Evolutionary conservation across 2,113 vertebrate genomes (phyloP).

Genomic region (Bos javanicus): DNA sequence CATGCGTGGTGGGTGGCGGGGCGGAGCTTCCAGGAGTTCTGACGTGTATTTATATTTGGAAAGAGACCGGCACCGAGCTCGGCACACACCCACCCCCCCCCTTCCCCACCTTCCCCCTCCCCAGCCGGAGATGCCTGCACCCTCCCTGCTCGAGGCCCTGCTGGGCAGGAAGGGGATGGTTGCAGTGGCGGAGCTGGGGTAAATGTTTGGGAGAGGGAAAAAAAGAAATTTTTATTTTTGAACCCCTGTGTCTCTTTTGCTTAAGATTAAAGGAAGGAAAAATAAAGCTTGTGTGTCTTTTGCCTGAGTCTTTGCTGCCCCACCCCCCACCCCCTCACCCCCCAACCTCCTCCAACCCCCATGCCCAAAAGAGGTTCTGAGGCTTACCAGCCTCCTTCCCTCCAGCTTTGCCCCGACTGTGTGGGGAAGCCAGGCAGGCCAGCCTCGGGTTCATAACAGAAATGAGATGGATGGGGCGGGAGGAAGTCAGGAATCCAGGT

Average conservation of each 20-base stretch:
- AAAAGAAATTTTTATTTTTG: slow-evolving; percentile 75
- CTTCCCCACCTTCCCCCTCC: slow-evolving; percentile 9
- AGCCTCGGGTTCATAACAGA: background rate
- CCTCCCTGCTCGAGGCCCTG: slow-evolving; percentile 40
- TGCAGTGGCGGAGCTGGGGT: background rate
- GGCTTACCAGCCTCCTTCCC: background rate
- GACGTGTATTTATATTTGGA: slow-evolving; percentile 80
- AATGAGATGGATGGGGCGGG: background rate
- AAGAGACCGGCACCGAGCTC: slow-evolving; percentile 75
- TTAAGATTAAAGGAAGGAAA: slow-evolving; percentile 77
- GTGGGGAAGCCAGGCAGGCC: background rate
- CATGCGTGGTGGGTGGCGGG: slow-evolving; percentile 23
- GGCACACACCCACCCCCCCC: background rate
- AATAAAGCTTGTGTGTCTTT: slow-evolving; percentile 63
- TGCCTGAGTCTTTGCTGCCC: slow-evolving; percentile 13
- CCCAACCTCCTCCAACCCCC: no score
- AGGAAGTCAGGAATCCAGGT: background rate
- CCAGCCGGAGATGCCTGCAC: background rate
- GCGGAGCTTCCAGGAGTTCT: slow-evolving; percentile 77
- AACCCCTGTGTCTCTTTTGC: slow-evolving; percentile 77
- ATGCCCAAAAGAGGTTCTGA: no score
- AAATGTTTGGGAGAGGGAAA: slow-evolving; percentile 42
- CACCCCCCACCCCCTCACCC: no score
- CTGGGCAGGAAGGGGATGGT: slow-evolving; percentile 63
- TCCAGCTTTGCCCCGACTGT: background rate